Percentiles rank a stretch among this genome's conserved stretches.
Conservation (phyloP, 1,140 invertebrate species). For the Orius laevigatus region DNA sequence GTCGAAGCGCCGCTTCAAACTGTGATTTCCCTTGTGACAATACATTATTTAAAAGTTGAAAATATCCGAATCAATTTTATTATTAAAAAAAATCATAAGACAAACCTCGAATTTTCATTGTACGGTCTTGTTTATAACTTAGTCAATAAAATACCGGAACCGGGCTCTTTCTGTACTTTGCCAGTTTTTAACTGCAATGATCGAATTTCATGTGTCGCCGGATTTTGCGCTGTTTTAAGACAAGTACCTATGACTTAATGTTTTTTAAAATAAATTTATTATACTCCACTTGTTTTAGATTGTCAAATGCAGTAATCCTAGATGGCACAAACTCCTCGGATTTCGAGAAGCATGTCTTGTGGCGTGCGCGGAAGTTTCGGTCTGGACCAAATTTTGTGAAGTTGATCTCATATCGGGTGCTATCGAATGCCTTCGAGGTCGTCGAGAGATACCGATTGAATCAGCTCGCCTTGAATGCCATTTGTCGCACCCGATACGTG, state of each 20-base stretch:
- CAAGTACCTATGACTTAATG: constrained; percentile 30
- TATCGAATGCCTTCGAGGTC: constrained; percentile 9
- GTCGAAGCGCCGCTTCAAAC: constrained; percentile 4
- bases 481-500: constrained; percentile 61
- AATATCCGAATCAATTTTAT: constrained; percentile 7
- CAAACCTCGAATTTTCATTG: constrained; percentile 2
- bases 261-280: constrained; percentile 1
- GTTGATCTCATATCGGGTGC: constrained; percentile 21
- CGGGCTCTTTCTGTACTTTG: constrained; percentile 19
- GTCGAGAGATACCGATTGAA: constrained; percentile 34
- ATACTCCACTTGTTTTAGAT: constrained; percentile 16
- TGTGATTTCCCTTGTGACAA: not conserved
- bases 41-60: not conserved
- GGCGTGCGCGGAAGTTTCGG: constrained; percentile 66
- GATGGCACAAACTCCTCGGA: constrained; percentile 33
- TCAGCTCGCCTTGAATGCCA: constrained; percentile 68
- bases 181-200: constrained; percentile 34
- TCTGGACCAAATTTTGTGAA: constrained; percentile 89
- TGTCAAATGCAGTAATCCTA: constrained; percentile 14
- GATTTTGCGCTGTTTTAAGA: constrained; percentile 47
- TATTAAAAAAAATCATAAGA: not conserved
- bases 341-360: constrained; percentile 61
- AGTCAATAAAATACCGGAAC: not conserved
- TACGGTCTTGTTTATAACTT: not conserved
- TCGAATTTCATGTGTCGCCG: constrained; percentile 44